Conservation (phyloP, 2,888 invertebrate genomes). For the Orchesella flavescens region DNA sequence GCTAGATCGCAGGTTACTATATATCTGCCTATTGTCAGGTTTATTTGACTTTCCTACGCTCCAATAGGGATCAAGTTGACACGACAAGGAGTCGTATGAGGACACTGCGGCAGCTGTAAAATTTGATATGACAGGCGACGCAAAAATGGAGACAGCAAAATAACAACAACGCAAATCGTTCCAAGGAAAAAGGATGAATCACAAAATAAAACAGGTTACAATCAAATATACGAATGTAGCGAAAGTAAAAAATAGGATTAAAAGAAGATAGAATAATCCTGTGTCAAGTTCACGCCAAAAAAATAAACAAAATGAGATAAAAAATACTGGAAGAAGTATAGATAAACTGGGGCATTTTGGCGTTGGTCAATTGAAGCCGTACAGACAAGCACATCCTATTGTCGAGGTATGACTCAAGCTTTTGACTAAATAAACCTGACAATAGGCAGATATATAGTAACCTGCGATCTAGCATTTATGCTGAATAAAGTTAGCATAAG, state of each 20-base stretch:
- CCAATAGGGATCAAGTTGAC: conserved; percentile 55
- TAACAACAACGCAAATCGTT: conserved; percentile 4
- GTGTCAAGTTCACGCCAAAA: background rate
- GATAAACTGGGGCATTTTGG: too few species aligned
- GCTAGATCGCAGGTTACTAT: too few species aligned
- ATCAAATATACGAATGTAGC: background rate
- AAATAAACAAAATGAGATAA: background rate
- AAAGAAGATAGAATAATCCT: background rate
- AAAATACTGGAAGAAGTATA: background rate
- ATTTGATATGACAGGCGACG: conserved; percentile 54
- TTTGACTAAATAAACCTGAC: too few species aligned
- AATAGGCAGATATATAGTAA: too few species aligned
- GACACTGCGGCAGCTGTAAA: conserved; percentile 62
- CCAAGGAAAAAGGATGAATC: conserved; percentile 23
- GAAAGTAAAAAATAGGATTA: background rate
- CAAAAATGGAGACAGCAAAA: conserved; percentile 25
- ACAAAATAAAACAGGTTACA: background rate
- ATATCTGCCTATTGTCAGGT: too few species aligned
- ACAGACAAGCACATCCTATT: too few species aligned
- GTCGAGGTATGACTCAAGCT: too few species aligned
- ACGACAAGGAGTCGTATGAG: conserved; percentile 50
- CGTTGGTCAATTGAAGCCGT: too few species aligned
- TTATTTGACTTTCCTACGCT: conserved; percentile 52
- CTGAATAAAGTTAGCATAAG: too few species aligned
- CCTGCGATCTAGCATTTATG: too few species aligned